phyloP scores from a whole-genome alignment of 2,797 vertebrate species.

The Champsocephalus esox region DNA sequence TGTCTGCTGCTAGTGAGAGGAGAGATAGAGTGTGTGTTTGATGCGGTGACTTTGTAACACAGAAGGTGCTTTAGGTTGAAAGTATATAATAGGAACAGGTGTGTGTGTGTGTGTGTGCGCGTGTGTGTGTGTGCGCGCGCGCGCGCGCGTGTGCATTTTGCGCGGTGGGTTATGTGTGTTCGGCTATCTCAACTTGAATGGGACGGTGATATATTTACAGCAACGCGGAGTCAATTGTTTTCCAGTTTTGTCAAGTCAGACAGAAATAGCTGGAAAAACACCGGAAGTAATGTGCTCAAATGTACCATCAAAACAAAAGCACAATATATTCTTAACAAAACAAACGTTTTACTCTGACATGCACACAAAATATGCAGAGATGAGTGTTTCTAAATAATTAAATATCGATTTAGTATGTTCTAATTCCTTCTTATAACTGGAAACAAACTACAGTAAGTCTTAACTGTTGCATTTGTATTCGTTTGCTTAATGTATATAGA shows the following conservation, averaged over 20 bases:
- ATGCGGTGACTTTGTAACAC: neutral
- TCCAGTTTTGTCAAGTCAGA: slow-evolving; percentile 48
- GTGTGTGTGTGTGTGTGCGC: neutral
- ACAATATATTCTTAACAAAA: neutral
- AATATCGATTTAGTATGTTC: too few relatives aligned
- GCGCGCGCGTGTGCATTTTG: too few relatives aligned
- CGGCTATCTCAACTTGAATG: slow-evolving; percentile 36
- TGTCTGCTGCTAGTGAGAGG: neutral
- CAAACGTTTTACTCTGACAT: neutral
- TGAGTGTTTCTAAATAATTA: too few relatives aligned
- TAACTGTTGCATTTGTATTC: neutral
- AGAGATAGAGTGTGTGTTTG: neutral
- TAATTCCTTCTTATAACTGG: neutral
- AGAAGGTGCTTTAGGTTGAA: slow-evolving; percentile 19
- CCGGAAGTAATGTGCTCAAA: slow-evolving; percentile 9
- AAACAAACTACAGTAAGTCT: neutral
- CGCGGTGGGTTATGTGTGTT: neutral
- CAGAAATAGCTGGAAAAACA: slow-evolving; percentile 24
- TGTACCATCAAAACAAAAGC: slow-evolving; percentile 48
- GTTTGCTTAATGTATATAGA: neutral
- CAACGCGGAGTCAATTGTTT: slow-evolving; percentile 28
- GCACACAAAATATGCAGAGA: neutral
- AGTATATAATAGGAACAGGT: neutral
- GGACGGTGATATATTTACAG: slow-evolving; percentile 45
- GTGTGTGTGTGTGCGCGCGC: neutral